Base-by-base conservation (phyloP, 2,113 vertebrate genomes). In the Meleagris gallopavo region DNA sequence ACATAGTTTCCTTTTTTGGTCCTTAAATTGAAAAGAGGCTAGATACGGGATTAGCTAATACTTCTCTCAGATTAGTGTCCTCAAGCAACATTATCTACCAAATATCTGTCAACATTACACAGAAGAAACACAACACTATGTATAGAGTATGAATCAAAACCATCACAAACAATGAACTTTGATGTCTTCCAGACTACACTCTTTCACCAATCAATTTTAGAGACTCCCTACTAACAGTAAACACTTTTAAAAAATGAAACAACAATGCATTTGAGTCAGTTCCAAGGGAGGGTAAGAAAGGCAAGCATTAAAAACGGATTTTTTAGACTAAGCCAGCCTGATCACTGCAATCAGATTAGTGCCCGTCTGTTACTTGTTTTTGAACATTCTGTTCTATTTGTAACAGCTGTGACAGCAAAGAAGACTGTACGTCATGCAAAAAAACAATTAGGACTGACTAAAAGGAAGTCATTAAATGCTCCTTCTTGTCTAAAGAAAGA, bases 371-470 rank as follows among this genome's bases (percentile, higher is more conserved):
- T 94, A 94, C 69, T 96, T 89, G 80, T 14, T 97, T 90, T 92
- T 87, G 91, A 95, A 97, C 95, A 95, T 97, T 97, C 87, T 94
- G 90, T 98, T 97, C 97, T 90, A 95, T 95, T 95, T 90, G 73
- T 90, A 97, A 96, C 78, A 95, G 94, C 91, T 61, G 11, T 93
- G 86, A 88, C 85, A 95, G 94, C 72, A 95, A 82, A 61, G 20
- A 83, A 21, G 48, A 15, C 82, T 84, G 58, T 24, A 89, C 89
- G 87, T 86, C 90, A 86, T 83, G 86, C 83, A 96, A 96, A 96
- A 96, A 97, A 97, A 89, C 92, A 96, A 77, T 95, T 87, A 96
- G 90, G 65, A 60, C 30, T 78, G 74, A 91, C 67, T 82, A 93
- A 96, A 96, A 75, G 77, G 76, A 95, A 89, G 73, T 67, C 72